Conservation (phyloP, 92 coral and sea anemone species). For the Parazoanthus darwini region DNA sequence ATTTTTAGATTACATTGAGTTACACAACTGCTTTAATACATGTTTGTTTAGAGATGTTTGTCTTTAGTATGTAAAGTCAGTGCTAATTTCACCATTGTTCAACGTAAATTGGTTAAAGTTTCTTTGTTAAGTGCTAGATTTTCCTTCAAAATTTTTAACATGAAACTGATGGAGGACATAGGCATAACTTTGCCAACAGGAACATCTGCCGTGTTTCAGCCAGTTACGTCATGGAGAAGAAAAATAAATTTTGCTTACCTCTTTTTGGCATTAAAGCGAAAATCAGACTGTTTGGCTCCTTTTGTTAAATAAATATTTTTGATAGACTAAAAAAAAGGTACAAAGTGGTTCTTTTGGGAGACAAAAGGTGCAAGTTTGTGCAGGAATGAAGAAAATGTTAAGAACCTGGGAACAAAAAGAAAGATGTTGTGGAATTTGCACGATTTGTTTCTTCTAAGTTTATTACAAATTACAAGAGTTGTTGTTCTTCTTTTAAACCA, state of each 20-base stretch:
- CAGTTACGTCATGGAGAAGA: neutral
- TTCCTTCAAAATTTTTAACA: too few species aligned
- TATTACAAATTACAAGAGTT: neutral
- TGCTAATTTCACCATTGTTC: neutral
- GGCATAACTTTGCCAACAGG: too few species aligned
- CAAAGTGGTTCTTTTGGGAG: neutral
- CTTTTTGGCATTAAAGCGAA: neutral
- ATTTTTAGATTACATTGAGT: too few species aligned
- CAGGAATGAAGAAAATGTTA: constrained; percentile 1
- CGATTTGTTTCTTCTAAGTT: constrained; percentile 14
- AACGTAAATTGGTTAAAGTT: neutral
- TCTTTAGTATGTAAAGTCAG: neutral
- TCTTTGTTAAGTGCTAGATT: neutral
- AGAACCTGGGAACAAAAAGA: neutral
- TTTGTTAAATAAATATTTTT: constrained; percentile 7
- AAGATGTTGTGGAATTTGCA: neutral
- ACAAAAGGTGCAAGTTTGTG: neutral
- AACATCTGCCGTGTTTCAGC: neutral
- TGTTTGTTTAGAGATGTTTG: constrained; percentile 10
- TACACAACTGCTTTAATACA: too few species aligned
- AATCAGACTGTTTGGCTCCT: neutral
- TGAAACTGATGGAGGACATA: neutral
- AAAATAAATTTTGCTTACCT: neutral
- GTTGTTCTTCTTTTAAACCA: neutral
- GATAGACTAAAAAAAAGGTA: neutral